These are phyloP conservation scores for Rhagonycha fulva DNA, from an alignment of 2,888 invertebrate genomes.

Conservation along the genomic window DNA sequence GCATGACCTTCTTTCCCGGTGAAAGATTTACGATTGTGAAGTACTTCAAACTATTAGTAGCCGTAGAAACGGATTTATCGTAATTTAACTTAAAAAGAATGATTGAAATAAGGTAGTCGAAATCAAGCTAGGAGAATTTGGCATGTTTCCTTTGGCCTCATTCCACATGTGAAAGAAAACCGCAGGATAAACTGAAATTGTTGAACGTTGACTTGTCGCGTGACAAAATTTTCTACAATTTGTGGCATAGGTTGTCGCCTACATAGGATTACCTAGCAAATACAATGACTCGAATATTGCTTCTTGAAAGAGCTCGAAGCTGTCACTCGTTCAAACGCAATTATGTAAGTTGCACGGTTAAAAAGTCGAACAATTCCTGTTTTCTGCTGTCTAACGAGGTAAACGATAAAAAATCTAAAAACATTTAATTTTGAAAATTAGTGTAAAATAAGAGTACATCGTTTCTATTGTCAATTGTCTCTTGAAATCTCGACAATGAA, in stretches of 20 bases:
- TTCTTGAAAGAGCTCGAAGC: not conserved
- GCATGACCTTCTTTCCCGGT: too few species aligned
- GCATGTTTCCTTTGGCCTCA: not conserved
- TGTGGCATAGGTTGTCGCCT: not conserved
- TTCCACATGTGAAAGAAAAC: not conserved
- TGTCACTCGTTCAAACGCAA: not conserved
- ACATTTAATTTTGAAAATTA: not conserved
- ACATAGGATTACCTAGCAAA: not conserved
- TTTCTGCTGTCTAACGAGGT: not conserved
- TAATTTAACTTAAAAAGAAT: not conserved
- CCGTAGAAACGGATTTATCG: too few species aligned
- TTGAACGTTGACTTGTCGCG: not conserved
- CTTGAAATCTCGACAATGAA: conserved; percentile 31
- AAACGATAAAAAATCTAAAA: not conserved
- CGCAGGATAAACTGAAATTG: not conserved
- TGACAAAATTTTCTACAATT: not conserved
- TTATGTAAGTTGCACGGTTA: not conserved
- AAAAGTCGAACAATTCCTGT: not conserved
- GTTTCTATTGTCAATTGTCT: conserved; percentile 38
- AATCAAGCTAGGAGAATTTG: not conserved
- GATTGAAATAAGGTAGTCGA: not conserved
- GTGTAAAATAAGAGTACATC: conserved; percentile 3
- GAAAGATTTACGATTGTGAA: too few species aligned
- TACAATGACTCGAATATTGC: not conserved
- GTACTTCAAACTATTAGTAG: too few species aligned